phyloP scores from a whole-genome alignment of 2,888 invertebrate genomes.

The Coronaproctus castanopsis region DNA sequence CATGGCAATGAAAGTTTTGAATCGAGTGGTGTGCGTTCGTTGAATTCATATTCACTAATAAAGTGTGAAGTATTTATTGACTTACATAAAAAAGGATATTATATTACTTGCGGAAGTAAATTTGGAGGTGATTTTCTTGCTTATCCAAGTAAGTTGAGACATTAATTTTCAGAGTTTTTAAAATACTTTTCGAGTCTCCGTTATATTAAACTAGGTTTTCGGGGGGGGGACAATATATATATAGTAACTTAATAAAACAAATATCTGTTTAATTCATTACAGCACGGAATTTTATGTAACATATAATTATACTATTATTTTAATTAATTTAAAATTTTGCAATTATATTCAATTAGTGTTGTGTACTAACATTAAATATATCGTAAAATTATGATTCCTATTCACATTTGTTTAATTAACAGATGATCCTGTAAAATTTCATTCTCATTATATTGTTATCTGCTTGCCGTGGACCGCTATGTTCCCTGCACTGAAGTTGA shows the following conservation, averaged over 20 bases:
- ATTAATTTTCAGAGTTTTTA: neutral
- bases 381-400: no score
- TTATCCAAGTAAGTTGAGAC: neutral
- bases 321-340: neutral
- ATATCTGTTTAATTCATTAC: no score
- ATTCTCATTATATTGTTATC: neutral
- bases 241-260: no score
- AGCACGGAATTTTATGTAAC: no score
- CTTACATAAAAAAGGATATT: neutral
- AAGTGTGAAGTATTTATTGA: neutral
- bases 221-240: no score
- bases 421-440: neutral
- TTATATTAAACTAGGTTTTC: no score
- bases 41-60: neutral
- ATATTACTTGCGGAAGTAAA: neutral
- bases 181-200: neutral
- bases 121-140: neutral
- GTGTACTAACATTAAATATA: no score
- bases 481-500: neutral
- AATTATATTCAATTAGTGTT: neutral
- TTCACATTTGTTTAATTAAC: no score
- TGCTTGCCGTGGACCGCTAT: neutral
- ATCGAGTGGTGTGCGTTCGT: neutral
- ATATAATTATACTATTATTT: no score
- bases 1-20: no score